Base-by-base conservation (phyloP, 2,888 invertebrate species). In the Sipha maydis region DNA sequence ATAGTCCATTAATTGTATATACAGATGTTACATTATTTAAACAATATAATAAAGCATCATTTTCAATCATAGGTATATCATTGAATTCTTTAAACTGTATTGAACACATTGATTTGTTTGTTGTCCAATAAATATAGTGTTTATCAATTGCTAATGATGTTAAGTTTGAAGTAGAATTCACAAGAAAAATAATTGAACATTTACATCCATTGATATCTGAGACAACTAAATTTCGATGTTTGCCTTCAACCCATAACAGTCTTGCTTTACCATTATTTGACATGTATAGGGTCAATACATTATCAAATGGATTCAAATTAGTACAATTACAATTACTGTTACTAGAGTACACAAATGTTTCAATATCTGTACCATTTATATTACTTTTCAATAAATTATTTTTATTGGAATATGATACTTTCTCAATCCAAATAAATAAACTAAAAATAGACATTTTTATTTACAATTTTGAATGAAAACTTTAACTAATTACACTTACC, bases 361-460 rank as follows among this genome's bases (percentile, higher is more conserved):
- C 92, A 0, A 94, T 92, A 89, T 93, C 92, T 0, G 92, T 92
- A 1, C 95, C 95, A 90, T 94, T 93, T 14, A 93, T 91, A 90
- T 94, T 93, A 1, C 95, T 93, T 83, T 94, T 94, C 94, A 95
- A 95, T 79, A 96, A 92, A 67, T 93, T 34, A 19, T 79, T 93
- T 9, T 94, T 94, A 78, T 93, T 92, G 38, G 94, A 93, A n/a
- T 93, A 93, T 90, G 93, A 93, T 77, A 92, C 93, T 86, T 93
- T 92, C 92, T 96, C 96, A 83, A 96, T 94, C 97, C 97, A 97
- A 90, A 95, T 94, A 5, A 97, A 91, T 5, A 94, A 93, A 89
- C 95, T 94, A 80, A 61, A 90, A 90, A 78, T 69, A 69, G 56
- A 78, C 31, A 48, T 48, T 14, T 48, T 14, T 77, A 28, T 17